These are phyloP conservation scores for Tupiocoris notatus DNA, from an alignment of 2,888 invertebrate genomes.

Conservation along the genomic window DNA sequence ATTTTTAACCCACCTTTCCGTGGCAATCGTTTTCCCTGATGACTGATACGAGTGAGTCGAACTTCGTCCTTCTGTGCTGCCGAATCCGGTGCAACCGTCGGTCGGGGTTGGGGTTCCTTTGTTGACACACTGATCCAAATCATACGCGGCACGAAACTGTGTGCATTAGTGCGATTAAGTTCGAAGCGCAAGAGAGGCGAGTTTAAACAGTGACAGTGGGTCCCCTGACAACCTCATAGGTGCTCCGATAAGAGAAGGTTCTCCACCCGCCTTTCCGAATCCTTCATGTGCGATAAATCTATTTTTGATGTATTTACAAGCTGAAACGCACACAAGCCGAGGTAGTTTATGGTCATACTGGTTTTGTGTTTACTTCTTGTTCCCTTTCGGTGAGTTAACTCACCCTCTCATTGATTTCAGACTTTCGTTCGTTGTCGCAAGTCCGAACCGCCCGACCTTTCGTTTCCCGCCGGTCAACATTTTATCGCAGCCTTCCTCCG, in stretches of 20 bases:
- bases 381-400: slow-evolving; percentile 3
- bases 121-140: slow-evolving; percentile 34
- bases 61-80: background rate
- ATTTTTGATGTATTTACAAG: slow-evolving; percentile 47
- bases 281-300: slow-evolving; percentile 45
- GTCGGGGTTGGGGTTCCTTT: background rate
- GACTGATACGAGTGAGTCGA: background rate
- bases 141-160: slow-evolving; percentile 15
- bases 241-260: slow-evolving; percentile 15
- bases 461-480: slow-evolving; percentile 16
- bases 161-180: slow-evolving; percentile 28
- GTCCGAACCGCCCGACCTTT: no score
- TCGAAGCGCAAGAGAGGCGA: slow-evolving; percentile 10
- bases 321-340: background rate
- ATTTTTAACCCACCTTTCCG: background rate
- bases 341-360: slow-evolving; percentile 18
- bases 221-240: background rate
- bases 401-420: slow-evolving; percentile 24
- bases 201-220: background rate
- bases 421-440: no score
- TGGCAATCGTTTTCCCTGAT: background rate
- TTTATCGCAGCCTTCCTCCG: slow-evolving; percentile 1
- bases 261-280: no score
- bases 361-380: background rate
- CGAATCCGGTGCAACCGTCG: background rate